Conservation (phyloP, 2,113 vertebrate species). For the Melanocharis versteri region DNA sequence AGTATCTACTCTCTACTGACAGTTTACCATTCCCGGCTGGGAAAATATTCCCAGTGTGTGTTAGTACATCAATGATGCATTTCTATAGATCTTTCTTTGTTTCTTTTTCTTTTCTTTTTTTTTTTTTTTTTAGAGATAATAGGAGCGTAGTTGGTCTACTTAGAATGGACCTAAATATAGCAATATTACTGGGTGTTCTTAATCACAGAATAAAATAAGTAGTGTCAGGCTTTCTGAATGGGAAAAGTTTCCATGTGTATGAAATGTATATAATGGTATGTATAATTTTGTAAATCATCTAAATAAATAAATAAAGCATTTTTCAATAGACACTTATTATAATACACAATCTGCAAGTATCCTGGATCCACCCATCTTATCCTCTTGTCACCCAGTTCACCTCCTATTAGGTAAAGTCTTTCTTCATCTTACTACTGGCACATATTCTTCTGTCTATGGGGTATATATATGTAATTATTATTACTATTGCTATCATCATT, state of each 20-base stretch:
- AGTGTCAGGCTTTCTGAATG: background rate
- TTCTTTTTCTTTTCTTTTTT: background rate
- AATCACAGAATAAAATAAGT: background rate
- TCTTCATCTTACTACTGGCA: background rate
- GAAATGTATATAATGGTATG: background rate
- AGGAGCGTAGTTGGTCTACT: background rate
- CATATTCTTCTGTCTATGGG: background rate
- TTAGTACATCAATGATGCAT: background rate
- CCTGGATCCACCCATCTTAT: background rate
- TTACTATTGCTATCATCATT: background rate
- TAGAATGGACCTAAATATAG: background rate
- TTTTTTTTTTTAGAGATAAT: background rate
- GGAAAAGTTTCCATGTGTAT: background rate
- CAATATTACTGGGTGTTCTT: background rate
- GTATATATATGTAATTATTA: background rate
- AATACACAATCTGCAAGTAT: background rate
- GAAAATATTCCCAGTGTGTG: background rate
- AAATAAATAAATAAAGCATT: background rate
- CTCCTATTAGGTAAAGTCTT: background rate
- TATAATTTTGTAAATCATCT: background rate
- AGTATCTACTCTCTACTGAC: background rate
- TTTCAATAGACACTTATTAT: background rate
- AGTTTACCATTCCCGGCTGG: background rate
- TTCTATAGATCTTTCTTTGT: background rate
- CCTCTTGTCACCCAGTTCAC: background rate